Percentiles rank a stretch among this genome's conserved stretches.
Conservation (phyloP, 1,140 invertebrate species). For the Sycophaga agraensis region DNA sequence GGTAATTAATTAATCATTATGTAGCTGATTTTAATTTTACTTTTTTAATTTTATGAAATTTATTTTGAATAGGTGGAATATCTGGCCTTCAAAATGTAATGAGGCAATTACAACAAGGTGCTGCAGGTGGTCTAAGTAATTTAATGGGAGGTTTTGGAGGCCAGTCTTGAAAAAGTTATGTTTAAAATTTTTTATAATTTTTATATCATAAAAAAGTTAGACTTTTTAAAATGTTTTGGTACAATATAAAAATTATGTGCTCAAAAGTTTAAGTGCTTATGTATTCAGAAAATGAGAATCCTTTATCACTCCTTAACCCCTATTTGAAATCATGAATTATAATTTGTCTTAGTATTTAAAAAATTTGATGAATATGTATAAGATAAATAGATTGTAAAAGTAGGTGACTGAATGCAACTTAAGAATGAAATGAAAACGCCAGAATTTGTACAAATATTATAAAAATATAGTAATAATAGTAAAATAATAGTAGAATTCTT, state of each 20-base stretch:
- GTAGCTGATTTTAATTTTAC: neutral
- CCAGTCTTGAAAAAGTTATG: constrained; percentile 48
- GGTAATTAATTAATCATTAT: constrained; percentile 56
- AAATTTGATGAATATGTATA: too few relatives aligned
- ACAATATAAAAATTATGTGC: neutral
- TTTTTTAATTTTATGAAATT: neutral
- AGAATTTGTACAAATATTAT: too few relatives aligned
- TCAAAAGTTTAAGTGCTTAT: neutral
- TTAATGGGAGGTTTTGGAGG: constrained; percentile 74
- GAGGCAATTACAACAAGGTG: constrained; percentile 92
- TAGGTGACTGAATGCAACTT: too few relatives aligned
- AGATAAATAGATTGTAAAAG: too few relatives aligned
- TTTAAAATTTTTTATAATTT: too few relatives aligned
- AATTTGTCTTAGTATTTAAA: too few relatives aligned
- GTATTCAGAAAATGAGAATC: too few relatives aligned
- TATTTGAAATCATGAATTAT: too few relatives aligned
- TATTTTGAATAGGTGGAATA: constrained; percentile 79
- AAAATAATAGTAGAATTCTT: too few relatives aligned
- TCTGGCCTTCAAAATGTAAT: constrained; percentile 97
- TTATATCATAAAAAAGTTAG: neutral
- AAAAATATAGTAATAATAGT: too few relatives aligned
- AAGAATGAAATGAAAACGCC: too few relatives aligned
- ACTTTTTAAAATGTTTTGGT: constrained; percentile 15
- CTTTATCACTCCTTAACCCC: too few relatives aligned
- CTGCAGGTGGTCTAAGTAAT: constrained; percentile 73